phyloP scores from a whole-genome alignment of 2,888 invertebrate genomes.

The Marronus borbonicus region DNA sequence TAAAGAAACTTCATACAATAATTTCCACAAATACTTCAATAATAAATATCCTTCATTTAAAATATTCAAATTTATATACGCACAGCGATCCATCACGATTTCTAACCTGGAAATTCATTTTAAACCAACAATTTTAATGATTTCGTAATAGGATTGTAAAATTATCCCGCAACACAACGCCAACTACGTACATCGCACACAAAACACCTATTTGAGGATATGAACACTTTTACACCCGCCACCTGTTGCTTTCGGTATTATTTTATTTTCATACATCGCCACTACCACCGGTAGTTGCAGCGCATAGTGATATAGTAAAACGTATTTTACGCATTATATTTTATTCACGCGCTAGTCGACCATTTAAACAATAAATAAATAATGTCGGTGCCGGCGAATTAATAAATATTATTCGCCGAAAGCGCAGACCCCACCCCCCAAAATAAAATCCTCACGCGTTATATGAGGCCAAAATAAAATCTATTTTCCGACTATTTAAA shows the following conservation, averaged over 20 bases:
- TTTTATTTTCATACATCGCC: constrained; percentile 29
- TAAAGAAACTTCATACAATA: too few species aligned
- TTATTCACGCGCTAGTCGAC: constrained; percentile 21
- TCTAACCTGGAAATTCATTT: too few species aligned
- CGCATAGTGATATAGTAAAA: constrained; percentile 12
- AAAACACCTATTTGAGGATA: constrained; percentile 14
- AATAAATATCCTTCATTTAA: too few species aligned
- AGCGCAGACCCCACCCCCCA: background rate
- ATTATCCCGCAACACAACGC: constrained; percentile 20
- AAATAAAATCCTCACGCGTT: constrained; percentile 5
- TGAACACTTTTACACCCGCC: constrained; percentile 37
- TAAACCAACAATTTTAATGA: constrained; percentile 9
- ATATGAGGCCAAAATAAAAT: background rate
- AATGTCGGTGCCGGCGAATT: background rate
- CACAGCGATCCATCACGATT: too few species aligned
- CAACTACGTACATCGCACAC: constrained; percentile 1
- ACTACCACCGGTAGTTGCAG: background rate
- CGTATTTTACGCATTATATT: constrained; percentile 31
- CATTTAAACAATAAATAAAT: constrained; percentile 36
- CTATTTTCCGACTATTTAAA: background rate
- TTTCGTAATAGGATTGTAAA: constrained; percentile 23
- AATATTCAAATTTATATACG: too few species aligned
- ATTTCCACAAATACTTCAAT: too few species aligned
- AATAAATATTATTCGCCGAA: constrained; percentile 20
- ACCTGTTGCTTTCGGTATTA: constrained; percentile 41